Percentiles rank a stretch among this genome's conserved stretches.
Evolutionary conservation across 2,113 vertebrate species (phyloP).

Genomic region (Macrotis lagotis): DNA sequence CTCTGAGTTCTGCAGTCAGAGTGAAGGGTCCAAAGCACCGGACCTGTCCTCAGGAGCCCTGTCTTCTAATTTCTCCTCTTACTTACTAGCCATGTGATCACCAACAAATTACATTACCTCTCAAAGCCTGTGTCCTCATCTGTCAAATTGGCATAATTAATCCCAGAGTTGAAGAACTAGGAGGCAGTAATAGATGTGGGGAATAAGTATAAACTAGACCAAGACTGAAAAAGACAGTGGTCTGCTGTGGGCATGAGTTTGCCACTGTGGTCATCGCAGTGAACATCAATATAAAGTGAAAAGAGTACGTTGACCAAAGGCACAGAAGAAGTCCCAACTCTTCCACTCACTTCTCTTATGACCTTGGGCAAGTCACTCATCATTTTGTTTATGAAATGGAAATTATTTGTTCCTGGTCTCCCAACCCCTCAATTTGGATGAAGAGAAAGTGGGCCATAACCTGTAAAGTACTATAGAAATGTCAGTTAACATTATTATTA

Average conservation of each 20-base stretch:
- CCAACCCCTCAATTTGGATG: background rate
- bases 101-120: background rate
- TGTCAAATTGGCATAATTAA: background rate
- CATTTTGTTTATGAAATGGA: background rate
- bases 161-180: background rate
- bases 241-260: background rate
- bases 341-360: background rate
- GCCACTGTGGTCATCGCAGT: background rate
- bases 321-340: background rate
- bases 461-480: background rate
- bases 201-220: background rate
- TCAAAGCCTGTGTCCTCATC: background rate
- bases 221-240: background rate
- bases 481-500: background rate
- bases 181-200: background rate
- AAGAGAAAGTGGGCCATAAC: background rate
- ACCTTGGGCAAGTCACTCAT: background rate
- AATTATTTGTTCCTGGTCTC: background rate
- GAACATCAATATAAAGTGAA: background rate
- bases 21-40: background rate
- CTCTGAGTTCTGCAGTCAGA: constrained; percentile 38
- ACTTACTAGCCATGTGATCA: background rate
- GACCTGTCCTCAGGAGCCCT: background rate
- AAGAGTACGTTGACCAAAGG: background rate
- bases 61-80: background rate